phyloP scores from a whole-genome alignment of 2,888 invertebrate species.

The Phytoseiulus persimilis region DNA sequence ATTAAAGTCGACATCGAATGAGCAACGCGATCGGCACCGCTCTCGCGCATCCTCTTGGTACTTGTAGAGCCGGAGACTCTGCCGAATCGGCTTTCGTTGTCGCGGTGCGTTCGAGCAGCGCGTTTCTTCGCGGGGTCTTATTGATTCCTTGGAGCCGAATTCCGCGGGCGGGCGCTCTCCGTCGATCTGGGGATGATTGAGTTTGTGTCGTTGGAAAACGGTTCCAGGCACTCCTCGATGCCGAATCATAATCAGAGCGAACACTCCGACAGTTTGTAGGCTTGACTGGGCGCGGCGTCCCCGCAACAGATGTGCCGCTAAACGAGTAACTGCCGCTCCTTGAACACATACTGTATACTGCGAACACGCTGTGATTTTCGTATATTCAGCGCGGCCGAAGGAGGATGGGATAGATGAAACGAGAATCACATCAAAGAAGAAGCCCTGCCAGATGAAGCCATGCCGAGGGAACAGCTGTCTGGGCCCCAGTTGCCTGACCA shows the following conservation, averaged over 20 bases:
- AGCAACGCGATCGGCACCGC: not conserved
- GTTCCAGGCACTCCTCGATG: no score
- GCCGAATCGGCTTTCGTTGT: not conserved
- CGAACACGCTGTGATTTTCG: not conserved
- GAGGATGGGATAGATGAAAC: not conserved
- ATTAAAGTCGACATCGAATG: not conserved
- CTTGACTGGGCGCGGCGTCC: not conserved
- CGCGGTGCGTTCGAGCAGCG: not conserved
- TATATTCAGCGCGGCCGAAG: not conserved
- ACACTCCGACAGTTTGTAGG: no score
- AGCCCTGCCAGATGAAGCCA: not conserved
- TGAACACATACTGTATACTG: not conserved
- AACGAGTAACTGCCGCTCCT: not conserved
- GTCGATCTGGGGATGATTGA: no score
- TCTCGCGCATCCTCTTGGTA: not conserved
- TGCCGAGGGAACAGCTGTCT: not conserved
- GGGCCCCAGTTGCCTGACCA: not conserved
- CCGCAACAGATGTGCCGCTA: not conserved
- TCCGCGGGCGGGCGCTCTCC: no score
- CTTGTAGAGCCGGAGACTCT: not conserved
- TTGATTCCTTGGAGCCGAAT: no score
- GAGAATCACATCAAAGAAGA: not conserved
- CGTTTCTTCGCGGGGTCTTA: no score
- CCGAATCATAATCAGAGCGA: no score
- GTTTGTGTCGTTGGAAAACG: no score